phyloP scores from a whole-genome alignment of 2,113 vertebrate genomes.

The Pagrus major region DNA sequence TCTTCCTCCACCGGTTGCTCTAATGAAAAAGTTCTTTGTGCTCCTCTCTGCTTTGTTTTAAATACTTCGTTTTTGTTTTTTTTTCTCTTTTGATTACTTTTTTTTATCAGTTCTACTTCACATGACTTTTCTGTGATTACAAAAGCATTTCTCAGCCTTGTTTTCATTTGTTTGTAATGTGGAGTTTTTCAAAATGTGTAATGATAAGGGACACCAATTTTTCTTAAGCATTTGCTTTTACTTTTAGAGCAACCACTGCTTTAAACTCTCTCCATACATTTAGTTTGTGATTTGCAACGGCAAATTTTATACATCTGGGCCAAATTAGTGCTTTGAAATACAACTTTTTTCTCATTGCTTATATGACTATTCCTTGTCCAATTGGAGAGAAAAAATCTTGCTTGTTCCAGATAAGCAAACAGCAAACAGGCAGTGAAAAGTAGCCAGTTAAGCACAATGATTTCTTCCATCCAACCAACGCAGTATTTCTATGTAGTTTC shows the following conservation, averaged over 20 bases:
- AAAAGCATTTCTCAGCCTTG: not conserved
- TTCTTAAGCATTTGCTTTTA: not conserved
- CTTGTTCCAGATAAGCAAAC: constrained; percentile 8
- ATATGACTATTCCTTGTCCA: not conserved
- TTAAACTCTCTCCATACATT: not conserved
- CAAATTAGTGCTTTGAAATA: constrained; percentile 8
- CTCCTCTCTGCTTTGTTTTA: not conserved
- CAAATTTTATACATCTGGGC: not conserved
- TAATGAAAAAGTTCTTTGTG: constrained; percentile 5
- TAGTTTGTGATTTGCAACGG: not conserved
- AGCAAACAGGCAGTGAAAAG: not conserved
- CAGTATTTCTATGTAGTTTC: not conserved
- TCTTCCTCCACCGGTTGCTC: not conserved
- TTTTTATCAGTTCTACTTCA: not conserved
- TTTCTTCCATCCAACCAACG: not conserved
- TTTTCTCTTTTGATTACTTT: not conserved
- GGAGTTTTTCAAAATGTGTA: not conserved
- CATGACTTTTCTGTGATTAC: not conserved
- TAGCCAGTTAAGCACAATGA: not conserved
- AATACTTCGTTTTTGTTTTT: not conserved
- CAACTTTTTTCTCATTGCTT: constrained; percentile 7
- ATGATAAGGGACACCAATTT: not conserved
- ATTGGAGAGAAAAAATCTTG: not conserved
- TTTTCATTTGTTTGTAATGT: not conserved
- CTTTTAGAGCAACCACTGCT: not conserved